Evolutionary conservation across 1,140 invertebrate species (phyloP).

Genomic region (Diabrotica virgifera): DNA sequence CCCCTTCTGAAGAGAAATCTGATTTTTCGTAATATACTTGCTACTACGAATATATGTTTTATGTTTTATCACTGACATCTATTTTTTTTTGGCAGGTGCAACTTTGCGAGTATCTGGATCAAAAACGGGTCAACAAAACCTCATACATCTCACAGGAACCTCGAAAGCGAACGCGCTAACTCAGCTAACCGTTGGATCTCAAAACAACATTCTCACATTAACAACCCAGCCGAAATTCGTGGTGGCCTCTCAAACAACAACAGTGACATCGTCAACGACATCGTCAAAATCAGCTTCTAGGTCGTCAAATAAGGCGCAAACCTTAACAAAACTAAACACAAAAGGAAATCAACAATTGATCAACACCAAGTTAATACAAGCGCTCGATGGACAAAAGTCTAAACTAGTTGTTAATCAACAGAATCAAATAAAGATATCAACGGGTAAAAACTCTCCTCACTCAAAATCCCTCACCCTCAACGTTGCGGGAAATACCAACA

Average conservation of each 20-base stretch:
- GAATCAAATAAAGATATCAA: conserved; percentile 36
- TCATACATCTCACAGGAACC: conserved; percentile 45
- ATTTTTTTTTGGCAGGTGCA: conserved; percentile 34
- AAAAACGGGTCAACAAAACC: conserved; percentile 48
- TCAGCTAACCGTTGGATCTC: conserved; percentile 50
- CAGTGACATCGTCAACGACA: conserved; percentile 39
- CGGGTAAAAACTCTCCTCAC: conserved; percentile 26
- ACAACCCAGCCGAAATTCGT: conserved; percentile 46
- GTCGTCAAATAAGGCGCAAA: conserved; percentile 16
- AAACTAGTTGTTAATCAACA: conserved; percentile 41
- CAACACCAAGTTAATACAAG: conserved; percentile 47
- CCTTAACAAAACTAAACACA: conserved; percentile 31
- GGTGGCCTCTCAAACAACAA: conserved; percentile 30
- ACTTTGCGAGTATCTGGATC: conserved; percentile 48
- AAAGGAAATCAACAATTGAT: conserved; percentile 45
- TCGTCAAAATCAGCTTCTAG: conserved; percentile 27
- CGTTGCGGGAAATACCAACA: conserved; percentile 32
- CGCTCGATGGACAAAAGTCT: conserved; percentile 41
- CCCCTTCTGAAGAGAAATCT: too few relatives aligned
- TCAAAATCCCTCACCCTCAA: conserved; percentile 31
- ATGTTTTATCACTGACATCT: too few relatives aligned
- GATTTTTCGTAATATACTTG: too few relatives aligned
- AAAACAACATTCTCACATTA: conserved; percentile 48
- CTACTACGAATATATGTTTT: too few relatives aligned
- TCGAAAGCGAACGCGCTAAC: conserved; percentile 42